Evolutionary conservation across 2,113 vertebrate genomes (phyloP).

Genomic region (Nycticryphes semicollaris): DNA sequence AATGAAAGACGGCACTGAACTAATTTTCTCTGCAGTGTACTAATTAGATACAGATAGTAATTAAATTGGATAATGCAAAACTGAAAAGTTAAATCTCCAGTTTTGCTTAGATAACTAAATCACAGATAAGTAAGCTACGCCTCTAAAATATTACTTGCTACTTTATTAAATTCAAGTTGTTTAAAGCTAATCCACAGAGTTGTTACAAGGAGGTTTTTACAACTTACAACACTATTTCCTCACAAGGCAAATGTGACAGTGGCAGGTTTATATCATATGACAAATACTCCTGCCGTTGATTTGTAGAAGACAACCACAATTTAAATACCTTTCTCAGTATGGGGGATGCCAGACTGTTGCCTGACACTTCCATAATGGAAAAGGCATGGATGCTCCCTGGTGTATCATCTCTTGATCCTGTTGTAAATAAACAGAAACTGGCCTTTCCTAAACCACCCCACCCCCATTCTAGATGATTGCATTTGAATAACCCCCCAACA

Average conservation of each 20-base stretch:
- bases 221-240: neutral
- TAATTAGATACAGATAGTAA: neutral
- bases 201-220: neutral
- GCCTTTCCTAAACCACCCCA: neutral
- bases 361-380: neutral
- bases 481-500: neutral
- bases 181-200: neutral
- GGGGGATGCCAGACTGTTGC: neutral
- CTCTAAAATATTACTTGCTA: neutral
- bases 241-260: neutral
- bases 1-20: neutral
- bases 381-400: neutral
- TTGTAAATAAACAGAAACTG: neutral
- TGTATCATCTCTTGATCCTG: neutral
- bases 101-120: neutral
- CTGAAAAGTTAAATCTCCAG: neutral
- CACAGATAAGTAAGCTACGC: neutral
- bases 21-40: neutral
- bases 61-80: neutral
- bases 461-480: neutral
- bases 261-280: neutral
- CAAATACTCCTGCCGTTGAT: neutral
- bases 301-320: neutral
- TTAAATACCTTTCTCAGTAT: neutral
- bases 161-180: neutral